phyloP scores from a whole-genome alignment of 2,888 invertebrate genomes.

The Tineola bisselliella region DNA sequence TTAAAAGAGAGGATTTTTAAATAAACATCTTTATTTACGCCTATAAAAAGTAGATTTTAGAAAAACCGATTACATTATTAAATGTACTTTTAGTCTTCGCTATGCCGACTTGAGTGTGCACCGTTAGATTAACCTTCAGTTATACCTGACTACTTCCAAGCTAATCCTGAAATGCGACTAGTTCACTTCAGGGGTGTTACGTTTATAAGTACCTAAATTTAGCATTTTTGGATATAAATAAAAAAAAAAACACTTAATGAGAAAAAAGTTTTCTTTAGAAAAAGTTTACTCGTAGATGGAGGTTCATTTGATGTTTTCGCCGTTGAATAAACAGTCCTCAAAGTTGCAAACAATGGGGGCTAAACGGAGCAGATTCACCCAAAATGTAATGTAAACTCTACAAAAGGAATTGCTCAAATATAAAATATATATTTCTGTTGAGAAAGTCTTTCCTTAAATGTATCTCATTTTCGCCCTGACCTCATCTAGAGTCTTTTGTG shows the following conservation, averaged over 20 bases:
- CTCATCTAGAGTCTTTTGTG: not conserved
- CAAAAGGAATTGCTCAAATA: slow-evolving; percentile 25
- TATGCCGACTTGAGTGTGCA: no score
- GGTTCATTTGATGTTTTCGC: slow-evolving; percentile 4
- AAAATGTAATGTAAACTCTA: slow-evolving; percentile 17
- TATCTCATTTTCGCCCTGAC: not conserved
- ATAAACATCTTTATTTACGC: no score
- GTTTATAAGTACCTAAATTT: no score
- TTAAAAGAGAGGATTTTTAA: not conserved
- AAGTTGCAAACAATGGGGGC: slow-evolving; percentile 8
- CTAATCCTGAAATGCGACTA: no score
- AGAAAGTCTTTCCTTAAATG: slow-evolving; percentile 23
- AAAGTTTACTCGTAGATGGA: not conserved
- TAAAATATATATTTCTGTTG: slow-evolving; percentile 35
- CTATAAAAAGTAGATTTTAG: no score
- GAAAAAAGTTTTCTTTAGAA: not conserved
- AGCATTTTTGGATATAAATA: not conserved
- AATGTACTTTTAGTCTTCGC: no score
- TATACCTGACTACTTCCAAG: no score
- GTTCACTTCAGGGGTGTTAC: no score
- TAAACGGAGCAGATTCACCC: slow-evolving; percentile 5
- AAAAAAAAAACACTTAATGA: not conserved
- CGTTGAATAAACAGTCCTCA: slow-evolving; percentile 6
- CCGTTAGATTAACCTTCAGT: no score
- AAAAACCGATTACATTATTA: no score